phyloP scores from a whole-genome alignment of 2,113 vertebrate genomes.

The Pipa parva region DNA sequence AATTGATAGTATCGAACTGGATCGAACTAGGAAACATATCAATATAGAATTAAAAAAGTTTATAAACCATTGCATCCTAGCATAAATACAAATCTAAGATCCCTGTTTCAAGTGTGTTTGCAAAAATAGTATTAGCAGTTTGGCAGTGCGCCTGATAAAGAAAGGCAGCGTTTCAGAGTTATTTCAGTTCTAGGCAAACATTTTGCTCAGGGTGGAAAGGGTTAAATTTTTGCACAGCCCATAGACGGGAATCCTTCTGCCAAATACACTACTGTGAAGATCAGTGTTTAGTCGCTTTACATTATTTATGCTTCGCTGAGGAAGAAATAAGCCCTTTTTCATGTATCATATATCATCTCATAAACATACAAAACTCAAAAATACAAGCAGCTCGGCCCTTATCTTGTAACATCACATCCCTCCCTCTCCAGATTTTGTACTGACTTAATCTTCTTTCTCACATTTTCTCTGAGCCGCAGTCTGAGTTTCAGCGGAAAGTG shows the following conservation, averaged over 20 bases:
- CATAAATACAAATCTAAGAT: no score
- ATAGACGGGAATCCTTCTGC: constrained; percentile 34
- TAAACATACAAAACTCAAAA: not conserved
- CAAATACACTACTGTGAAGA: constrained; percentile 45
- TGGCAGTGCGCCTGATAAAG: no score
- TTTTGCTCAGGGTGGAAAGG: constrained; percentile 32
- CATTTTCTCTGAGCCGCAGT: not conserved
- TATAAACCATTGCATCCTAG: no score
- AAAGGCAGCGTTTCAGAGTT: no score
- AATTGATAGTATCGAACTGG: no score
- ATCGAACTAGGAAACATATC: no score
- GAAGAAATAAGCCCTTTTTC: constrained; percentile 39
- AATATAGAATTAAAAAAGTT: no score
- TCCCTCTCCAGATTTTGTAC: not conserved
- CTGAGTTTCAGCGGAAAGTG: not conserved
- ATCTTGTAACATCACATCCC: not conserved
- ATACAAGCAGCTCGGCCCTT: not conserved
- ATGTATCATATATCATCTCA: not conserved
- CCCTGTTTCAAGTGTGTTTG: no score
- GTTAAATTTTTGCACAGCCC: constrained; percentile 46
- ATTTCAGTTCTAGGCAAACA: no score
- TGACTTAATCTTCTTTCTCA: not conserved
- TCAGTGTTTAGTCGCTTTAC: constrained; percentile 41
- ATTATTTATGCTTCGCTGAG: constrained; percentile 43
- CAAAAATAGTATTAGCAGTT: no score